Conservation (phyloP, 2,113 vertebrate genomes). For the Paramormyrops kingsleyae region DNA sequence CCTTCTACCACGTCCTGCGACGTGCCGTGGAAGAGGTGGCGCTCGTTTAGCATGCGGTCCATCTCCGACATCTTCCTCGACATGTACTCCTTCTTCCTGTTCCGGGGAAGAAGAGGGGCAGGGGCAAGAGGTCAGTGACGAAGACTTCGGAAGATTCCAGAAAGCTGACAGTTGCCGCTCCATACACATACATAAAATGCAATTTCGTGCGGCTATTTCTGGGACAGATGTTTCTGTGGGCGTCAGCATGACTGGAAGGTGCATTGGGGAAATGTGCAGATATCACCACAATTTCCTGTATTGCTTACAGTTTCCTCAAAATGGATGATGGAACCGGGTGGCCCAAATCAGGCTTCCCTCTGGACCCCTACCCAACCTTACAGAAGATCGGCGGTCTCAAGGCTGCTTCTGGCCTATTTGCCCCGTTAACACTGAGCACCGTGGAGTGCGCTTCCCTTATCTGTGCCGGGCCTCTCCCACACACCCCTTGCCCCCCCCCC, state of each 20-base stretch:
- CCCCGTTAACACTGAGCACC: background rate
- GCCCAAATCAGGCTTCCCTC: background rate
- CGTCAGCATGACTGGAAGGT: background rate
- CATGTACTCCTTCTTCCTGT: conserved; percentile 99
- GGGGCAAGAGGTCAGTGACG: background rate
- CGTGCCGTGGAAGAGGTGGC: conserved; percentile 96
- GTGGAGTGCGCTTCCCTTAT: background rate
- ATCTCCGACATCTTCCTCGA: conserved; percentile 81
- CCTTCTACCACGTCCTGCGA: conserved; percentile 92
- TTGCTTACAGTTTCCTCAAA: background rate
- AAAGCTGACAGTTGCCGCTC: background rate
- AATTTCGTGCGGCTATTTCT: background rate
- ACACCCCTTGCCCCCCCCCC: background rate
- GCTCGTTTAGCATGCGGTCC: conserved; percentile 85
- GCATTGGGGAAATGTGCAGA: background rate
- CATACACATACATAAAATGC: background rate
- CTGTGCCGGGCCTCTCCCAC: background rate
- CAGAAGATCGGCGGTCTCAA: background rate
- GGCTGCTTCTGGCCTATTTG: background rate
- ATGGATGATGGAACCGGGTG: background rate
- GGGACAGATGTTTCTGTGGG: background rate
- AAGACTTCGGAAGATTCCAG: background rate
- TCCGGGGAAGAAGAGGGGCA: background rate
- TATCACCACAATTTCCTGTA: background rate
- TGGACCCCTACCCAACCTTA: background rate